Conservation (phyloP, 2,888 invertebrate genomes). For the Dichetophora obliterata region DNA sequence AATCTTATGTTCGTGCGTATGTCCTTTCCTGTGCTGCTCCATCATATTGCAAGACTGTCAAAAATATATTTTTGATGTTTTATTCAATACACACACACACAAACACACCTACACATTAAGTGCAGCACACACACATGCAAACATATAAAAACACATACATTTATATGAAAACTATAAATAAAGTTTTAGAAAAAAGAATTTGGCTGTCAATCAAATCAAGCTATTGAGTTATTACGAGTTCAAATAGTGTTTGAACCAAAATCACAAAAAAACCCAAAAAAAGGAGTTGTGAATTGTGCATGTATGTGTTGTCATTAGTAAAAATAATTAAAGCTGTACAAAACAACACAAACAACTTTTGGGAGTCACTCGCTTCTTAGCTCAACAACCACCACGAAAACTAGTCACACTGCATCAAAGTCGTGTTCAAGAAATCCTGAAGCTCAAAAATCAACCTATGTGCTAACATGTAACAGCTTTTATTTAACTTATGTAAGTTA, state of each 20-base stretch:
- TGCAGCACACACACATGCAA: constrained; percentile 16
- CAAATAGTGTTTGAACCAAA: neutral
- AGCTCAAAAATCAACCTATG: no score
- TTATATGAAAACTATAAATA: constrained; percentile 44
- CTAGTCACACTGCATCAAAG: no score
- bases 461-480: no score
- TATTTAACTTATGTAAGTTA: no score
- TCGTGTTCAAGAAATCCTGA: no score
- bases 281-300: no score
- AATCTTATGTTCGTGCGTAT: constrained; percentile 7
- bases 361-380: no score
- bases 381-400: no score
- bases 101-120: neutral
- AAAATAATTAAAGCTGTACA: no score
- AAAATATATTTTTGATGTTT: constrained; percentile 10
- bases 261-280: neutral
- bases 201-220: no score
- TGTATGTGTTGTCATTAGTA: no score
- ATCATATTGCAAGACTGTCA: constrained; percentile 11
- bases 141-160: constrained; percentile 28
- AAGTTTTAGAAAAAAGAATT: constrained; percentile 20
- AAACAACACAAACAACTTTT: no score
- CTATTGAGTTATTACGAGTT: neutral
- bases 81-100: neutral
- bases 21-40: constrained; percentile 26